Base-by-base conservation (phyloP, 2,888 invertebrate genomes). In the Mantis religiosa region DNA sequence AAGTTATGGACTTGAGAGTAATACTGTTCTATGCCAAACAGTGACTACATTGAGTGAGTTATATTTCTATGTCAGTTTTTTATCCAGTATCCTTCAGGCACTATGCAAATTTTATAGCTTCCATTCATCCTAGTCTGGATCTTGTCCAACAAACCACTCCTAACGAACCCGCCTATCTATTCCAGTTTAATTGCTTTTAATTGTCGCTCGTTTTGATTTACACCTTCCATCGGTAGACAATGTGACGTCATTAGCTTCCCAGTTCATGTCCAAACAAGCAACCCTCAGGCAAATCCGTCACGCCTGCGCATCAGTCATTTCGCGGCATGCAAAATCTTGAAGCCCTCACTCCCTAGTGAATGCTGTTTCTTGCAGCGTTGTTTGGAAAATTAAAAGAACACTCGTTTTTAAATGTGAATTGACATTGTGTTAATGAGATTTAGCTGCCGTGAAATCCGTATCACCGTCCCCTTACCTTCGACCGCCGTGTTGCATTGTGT, bases 381-480 rank as follows among this genome's bases (percentile, higher is more conserved):
- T 71, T 71, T 71, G 54, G 54, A 71, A 71, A 71, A 34, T 84
- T 41, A 84, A 84, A 84, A 84, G 84, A 84, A 84, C 84, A 84
- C 41, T 34, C 84, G 84, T 41, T 25, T 84, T 84, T 84, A 84
- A 84, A 41, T 84, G 41, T 34, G 84, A 84, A 41, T 34, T 84
- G 84, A 84, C 84, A 84, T 41, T 34, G 30, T 84, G 84, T 84
- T 84, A 84, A 84, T 84, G 84, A 84, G 84, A 84, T 84, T 41
- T 84, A 41, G 84, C 84, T 84, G 41, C 30, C 41, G 54, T 71
- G 54, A 71, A 71, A 71, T 71, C 54, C 54, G 14, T 54, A 54
- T 54, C 54, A 47, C 3, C 47, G 14, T 47, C 47, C 47, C 47
- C 54, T 54, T 54, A 54, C 14, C 54, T 71, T 20, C 54, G 54